Evolutionary conservation across 2,888 invertebrate species (phyloP).

Genomic region (Trissoscelio sp.): DNA sequence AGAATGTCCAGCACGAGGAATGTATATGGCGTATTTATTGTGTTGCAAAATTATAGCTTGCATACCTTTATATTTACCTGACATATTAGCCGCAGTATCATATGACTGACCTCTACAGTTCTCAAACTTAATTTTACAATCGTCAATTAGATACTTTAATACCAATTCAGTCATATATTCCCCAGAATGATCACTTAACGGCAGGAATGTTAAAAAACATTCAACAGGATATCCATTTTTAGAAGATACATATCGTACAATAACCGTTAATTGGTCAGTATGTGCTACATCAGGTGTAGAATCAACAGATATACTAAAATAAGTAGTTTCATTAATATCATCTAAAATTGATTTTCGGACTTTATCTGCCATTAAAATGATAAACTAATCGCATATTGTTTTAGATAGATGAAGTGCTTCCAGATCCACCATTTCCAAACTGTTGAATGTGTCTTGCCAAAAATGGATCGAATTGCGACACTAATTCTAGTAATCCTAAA

Average conservation of each 20-base stretch:
- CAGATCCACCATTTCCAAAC: conserved; percentile 69
- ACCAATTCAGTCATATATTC: conserved; percentile 7
- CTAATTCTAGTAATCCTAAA: conserved; percentile 54
- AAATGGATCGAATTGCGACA: conserved; percentile 72
- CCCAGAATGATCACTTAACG: conserved; percentile 4
- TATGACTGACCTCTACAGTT: conserved; percentile 68
- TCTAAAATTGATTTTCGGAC: conserved; percentile 58
- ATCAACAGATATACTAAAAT: conserved; percentile 62
- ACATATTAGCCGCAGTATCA: conserved; percentile 70
- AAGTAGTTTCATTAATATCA: conserved; percentile 56
- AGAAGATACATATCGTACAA: conserved; percentile 53
- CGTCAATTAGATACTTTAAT: conserved; percentile 18
- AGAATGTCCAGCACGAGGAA: conserved; percentile 69
- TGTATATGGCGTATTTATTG: conserved; percentile 65
- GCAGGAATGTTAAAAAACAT: conserved; percentile 47
- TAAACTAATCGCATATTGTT: conserved; percentile 30
- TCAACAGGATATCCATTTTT: conserved; percentile 42
- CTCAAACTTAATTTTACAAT: conserved; percentile 19
- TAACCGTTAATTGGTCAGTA: conserved; percentile 43
- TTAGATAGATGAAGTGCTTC: conserved; percentile 66
- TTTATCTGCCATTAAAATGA: conserved; percentile 31
- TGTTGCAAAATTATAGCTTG: conserved; percentile 49
- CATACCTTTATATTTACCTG: conserved; percentile 61
- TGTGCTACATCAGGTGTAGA: conserved; percentile 70
- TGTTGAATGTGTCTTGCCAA: conserved; percentile 66